Percentiles rank a stretch among this genome's conserved stretches.
phyloP scores from a whole-genome alignment of 2,888 invertebrate species.

The Drosophila imparisetae region DNA sequence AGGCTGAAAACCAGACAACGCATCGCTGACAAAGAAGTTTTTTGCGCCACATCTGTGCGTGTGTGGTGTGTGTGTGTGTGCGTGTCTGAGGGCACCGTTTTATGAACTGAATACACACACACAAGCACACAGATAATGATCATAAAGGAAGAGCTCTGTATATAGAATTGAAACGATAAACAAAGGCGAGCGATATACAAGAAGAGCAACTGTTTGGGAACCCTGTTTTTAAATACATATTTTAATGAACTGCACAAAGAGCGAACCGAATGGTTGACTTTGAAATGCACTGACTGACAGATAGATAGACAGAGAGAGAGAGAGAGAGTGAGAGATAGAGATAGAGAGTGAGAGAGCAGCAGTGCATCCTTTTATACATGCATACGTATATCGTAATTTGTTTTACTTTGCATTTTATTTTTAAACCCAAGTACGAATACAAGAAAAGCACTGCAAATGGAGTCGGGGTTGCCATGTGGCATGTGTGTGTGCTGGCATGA shows the following conservation, averaged over 20 bases:
- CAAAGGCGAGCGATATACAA: constrained; percentile 62
- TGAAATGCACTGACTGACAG: constrained; percentile 54
- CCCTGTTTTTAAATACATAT: constrained; percentile 46
- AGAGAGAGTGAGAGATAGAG: not conserved
- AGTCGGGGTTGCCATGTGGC: constrained; percentile 49
- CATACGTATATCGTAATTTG: constrained; percentile 45
- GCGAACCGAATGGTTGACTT: constrained; percentile 51
- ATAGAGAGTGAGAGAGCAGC: not conserved
- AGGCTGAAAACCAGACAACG: constrained; percentile 30
- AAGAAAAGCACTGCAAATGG: constrained; percentile 29
- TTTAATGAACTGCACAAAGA: constrained; percentile 71
- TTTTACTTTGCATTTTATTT: constrained; percentile 72
- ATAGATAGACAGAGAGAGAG: not conserved
- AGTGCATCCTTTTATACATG: constrained; percentile 72
- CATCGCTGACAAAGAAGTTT: constrained; percentile 6
- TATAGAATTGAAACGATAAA: constrained; percentile 65
- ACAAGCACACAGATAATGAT: constrained; percentile 17
- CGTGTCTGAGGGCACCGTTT: constrained; percentile 6
- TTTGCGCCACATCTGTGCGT: constrained; percentile 37
- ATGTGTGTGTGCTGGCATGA: constrained; percentile 10
- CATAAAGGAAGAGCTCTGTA: constrained; percentile 45
- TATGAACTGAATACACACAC: constrained; percentile 20
- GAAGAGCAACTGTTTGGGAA: constrained; percentile 62
- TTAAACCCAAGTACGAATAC: constrained; percentile 52
- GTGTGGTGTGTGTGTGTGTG: not conserved